Evolutionary conservation across 1,140 invertebrate genomes (phyloP), one percentile per base, ranked within the genome.

Genomic region (Drosophila biarmipes): DNA sequence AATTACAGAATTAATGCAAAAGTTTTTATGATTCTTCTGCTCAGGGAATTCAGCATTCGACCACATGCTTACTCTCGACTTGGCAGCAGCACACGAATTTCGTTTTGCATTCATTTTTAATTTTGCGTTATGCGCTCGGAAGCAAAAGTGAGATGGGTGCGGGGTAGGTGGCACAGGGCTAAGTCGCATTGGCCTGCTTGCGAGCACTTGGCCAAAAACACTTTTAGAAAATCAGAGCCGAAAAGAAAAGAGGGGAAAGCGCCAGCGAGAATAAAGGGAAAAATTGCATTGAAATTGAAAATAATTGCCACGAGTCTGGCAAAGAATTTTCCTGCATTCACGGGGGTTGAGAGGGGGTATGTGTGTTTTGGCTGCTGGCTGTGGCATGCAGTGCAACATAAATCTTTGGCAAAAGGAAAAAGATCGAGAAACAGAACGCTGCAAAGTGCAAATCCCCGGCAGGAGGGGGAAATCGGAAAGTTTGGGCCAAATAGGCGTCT

Each of bases 291-390:
- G 63, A 74, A 78, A 86, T 87, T 61, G 59, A 77, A 86, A 82
- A 87, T 87, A 66, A 87, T 87, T 87, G 82, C 78, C 82, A 51
- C 81, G 73, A 87, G 81, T 81, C 78, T 69, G 79, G 74, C 81
- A 85, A 12, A 45, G 27, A 31, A 72, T 61, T 43, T 27, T 63
- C 15, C 15, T 10, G 24, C 27, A 27, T 43, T 15, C 27, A 34
- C 40, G 24, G 38, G 52, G n/a, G 34, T 31, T 31, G 6, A 11
- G 15, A 5, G 37, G 14, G 35, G 31, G 29, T 15, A 14, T 17
- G 37, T 38, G 12, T 35, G 49, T 61, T 59, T 68, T 62, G 57
- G 64, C 57, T 54, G 49, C 31, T 62, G 21, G n/a, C 27, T 40
- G 58, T 49, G 78, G 68, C 82, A 78, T 81, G 78, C 81, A 66